Conservation (phyloP, 2,888 invertebrate species). For the Nephrotoma flavescens region DNA sequence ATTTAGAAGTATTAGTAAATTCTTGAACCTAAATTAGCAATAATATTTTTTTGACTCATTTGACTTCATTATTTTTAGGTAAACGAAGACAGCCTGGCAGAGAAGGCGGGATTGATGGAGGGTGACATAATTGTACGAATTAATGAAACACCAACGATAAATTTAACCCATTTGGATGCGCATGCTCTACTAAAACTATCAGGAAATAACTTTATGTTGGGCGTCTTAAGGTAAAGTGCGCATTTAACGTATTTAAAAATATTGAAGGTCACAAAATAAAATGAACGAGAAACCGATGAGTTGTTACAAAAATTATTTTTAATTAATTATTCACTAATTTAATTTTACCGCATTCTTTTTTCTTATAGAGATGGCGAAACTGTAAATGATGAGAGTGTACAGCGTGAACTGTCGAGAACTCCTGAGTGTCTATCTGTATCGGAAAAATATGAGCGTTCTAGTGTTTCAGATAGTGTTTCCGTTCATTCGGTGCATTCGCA, state of each 20-base stretch:
- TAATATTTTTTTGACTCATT: neutral
- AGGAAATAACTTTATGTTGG: constrained; percentile 55
- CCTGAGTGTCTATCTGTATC: neutral
- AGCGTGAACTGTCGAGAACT: neutral
- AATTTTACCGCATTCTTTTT: no score
- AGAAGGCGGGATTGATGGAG: constrained; percentile 61
- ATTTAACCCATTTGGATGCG: constrained; percentile 62
- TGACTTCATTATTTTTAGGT: constrained; percentile 40
- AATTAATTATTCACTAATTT: neutral
- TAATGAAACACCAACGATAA: constrained; percentile 49
- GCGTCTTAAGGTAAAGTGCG: constrained; percentile 25
- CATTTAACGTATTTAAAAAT: neutral
- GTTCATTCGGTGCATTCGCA: constrained; percentile 15
- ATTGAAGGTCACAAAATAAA: neutral
- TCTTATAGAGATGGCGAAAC: neutral
- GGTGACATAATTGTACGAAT: constrained; percentile 76
- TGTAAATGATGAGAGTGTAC: neutral
- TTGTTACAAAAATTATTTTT: neutral
- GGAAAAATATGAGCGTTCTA: neutral
- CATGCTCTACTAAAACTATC: constrained; percentile 55
- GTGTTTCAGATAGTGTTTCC: neutral
- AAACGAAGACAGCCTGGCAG: constrained; percentile 63
- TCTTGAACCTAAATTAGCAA: neutral
- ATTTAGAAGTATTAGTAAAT: no score
- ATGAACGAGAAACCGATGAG: neutral